Conservation (phyloP, 2,113 vertebrate species). For the Mandrillus leucophaeus region DNA sequence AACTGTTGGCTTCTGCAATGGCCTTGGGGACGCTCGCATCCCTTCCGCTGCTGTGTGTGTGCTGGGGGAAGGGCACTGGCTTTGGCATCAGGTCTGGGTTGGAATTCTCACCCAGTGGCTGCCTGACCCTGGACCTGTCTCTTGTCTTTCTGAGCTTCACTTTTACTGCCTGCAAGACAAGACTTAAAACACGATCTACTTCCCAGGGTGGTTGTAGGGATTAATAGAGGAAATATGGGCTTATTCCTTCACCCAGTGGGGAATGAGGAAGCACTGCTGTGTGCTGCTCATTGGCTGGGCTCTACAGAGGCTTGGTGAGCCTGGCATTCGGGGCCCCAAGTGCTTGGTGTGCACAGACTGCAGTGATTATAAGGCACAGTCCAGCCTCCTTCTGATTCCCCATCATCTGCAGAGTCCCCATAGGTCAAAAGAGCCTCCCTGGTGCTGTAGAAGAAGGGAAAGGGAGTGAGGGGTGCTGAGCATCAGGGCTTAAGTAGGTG, state of each 20-base stretch:
- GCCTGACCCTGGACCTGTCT: not conserved
- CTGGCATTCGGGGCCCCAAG: not conserved
- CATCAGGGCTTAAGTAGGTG: not conserved
- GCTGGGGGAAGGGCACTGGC: not conserved
- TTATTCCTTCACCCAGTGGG: not conserved
- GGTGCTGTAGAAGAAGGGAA: not conserved
- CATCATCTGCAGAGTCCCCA: not conserved
- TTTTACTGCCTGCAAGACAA: not conserved
- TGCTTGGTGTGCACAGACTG: not conserved
- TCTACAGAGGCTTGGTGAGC: not conserved
- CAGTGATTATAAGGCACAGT: not conserved
- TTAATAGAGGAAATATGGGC: not conserved
- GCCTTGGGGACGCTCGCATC: not conserved
- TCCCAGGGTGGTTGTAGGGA: not conserved
- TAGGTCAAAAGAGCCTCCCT: not conserved
- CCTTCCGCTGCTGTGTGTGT: not conserved
- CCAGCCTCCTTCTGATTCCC: not conserved
- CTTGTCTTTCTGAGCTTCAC: not conserved
- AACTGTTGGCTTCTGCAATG: not conserved
- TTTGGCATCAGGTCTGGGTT: not conserved
- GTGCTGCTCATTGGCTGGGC: not conserved
- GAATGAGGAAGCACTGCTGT: not conserved
- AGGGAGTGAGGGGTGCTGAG: not conserved
- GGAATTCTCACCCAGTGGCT: not conserved
- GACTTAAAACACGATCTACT: not conserved